phyloP scores from a whole-genome alignment of 2,113 vertebrate genomes.

The Vidua macroura region DNA sequence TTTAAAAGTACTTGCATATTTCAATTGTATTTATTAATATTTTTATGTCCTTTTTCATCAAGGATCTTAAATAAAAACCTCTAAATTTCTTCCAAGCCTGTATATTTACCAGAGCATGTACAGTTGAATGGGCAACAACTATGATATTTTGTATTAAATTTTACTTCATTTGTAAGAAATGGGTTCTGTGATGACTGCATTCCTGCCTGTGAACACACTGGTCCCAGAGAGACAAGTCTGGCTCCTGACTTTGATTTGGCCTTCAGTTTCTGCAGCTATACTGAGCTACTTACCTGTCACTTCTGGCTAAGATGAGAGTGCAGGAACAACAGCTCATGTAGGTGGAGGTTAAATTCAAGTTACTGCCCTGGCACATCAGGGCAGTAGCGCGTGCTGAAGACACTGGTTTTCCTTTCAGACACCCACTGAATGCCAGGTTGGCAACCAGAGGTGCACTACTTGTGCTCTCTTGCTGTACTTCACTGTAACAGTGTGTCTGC shows the following conservation, averaged over 20 bases:
- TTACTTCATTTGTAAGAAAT: background rate
- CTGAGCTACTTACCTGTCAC: background rate
- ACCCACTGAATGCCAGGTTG: fast-evolving
- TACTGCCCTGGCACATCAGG: background rate
- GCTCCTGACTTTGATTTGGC: background rate
- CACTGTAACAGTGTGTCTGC: fast-evolving
- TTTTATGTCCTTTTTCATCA: background rate
- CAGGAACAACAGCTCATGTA: background rate
- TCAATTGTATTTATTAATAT: slow-evolving; percentile 29
- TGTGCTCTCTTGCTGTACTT: background rate
- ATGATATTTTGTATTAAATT: slow-evolving; percentile 26
- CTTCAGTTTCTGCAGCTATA: background rate
- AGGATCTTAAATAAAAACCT: background rate
- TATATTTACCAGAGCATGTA: background rate
- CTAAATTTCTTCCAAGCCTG: background rate
- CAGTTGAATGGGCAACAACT: slow-evolving; percentile 6
- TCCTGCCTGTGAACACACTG: background rate
- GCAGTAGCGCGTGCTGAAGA: background rate
- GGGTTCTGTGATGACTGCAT: background rate
- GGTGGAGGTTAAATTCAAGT: background rate
- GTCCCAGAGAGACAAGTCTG: background rate
- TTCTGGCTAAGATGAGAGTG: background rate
- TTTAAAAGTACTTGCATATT: background rate
- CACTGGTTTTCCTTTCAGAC: background rate
- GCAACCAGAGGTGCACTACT: background rate